Evolutionary conservation across 2,113 vertebrate species (phyloP).

Genomic region (Platichthys stellatus): DNA sequence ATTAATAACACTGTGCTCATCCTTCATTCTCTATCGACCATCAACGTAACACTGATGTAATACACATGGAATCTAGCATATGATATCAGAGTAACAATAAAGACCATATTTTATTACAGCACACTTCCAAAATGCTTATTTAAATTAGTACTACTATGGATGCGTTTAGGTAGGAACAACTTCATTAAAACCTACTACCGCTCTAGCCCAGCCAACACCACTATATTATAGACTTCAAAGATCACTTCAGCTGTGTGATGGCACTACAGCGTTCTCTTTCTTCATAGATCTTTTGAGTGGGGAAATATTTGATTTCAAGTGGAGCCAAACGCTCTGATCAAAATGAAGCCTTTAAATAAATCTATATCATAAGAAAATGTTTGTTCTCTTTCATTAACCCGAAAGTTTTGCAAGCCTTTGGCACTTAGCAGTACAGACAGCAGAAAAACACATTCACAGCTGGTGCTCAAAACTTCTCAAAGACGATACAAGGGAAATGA

Average conservation of each 20-base stretch:
- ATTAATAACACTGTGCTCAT: slow-evolving; percentile 17
- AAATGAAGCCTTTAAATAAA: neutral
- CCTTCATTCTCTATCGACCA: slow-evolving; percentile 18
- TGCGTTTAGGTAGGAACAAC: slow-evolving; percentile 22
- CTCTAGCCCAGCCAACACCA: slow-evolving; percentile 1
- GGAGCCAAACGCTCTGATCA: neutral
- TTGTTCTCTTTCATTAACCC: neutral
- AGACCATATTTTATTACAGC: slow-evolving; percentile 47
- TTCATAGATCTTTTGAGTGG: slow-evolving; percentile 9
- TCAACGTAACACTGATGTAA: slow-evolving; percentile 39
- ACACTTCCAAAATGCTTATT: slow-evolving; percentile 33
- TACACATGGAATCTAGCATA: slow-evolving; percentile 23
- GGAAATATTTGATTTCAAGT: neutral
- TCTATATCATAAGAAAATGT: neutral
- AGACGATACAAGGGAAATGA: neutral
- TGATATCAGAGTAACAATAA: slow-evolving; percentile 37
- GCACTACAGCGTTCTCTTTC: slow-evolving; percentile 7
- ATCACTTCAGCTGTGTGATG: neutral
- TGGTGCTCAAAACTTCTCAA: neutral
- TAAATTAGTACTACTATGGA: slow-evolving; percentile 32
- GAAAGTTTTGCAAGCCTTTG: neutral
- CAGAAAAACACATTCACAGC: neutral
- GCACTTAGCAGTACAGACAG: neutral
- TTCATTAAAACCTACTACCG: slow-evolving; percentile 33
- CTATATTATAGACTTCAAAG: slow-evolving; percentile 9